Evolutionary conservation across 2,888 invertebrate genomes (phyloP).

Genomic region (Agrilus mali): DNA sequence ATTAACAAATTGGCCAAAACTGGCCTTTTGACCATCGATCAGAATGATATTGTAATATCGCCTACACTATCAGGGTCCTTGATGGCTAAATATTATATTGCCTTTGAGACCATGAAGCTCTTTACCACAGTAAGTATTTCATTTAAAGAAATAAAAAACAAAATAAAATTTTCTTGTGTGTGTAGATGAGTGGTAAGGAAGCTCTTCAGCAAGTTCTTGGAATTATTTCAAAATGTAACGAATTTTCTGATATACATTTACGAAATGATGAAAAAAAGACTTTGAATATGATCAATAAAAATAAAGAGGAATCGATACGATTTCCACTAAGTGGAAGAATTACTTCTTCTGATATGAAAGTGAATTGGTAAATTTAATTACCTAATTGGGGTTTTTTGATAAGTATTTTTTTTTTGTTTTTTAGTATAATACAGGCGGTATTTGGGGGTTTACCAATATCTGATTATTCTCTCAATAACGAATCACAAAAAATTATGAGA

Average conservation of each 20-base stretch:
- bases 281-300: constrained; percentile 57
- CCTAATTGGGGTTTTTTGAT: constrained; percentile 4
- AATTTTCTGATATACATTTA: constrained; percentile 54
- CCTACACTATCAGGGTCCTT: constrained; percentile 52
- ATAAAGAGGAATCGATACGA: constrained; percentile 45
- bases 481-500: constrained; percentile 54
- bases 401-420: constrained; percentile 10
- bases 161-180: constrained; percentile 3
- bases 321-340: constrained; percentile 61
- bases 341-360: constrained; percentile 57
- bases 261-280: constrained; percentile 55
- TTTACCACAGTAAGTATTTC: constrained; percentile 45
- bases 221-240: constrained; percentile 48
- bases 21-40: constrained; percentile 48
- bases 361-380: constrained; percentile 48
- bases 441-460: constrained; percentile 55
- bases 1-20: constrained; percentile 53
- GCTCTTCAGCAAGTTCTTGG: constrained; percentile 40
- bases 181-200: constrained; percentile 47
- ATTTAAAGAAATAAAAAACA: too few species aligned
- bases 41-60: constrained; percentile 39
- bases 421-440: constrained; percentile 61
- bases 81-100: constrained; percentile 59
- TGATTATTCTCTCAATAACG: constrained; percentile 57
- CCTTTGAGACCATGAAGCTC: constrained; percentile 62